Base-by-base conservation (phyloP, 1,140 invertebrate species). In the Bombus waltoni region DNA sequence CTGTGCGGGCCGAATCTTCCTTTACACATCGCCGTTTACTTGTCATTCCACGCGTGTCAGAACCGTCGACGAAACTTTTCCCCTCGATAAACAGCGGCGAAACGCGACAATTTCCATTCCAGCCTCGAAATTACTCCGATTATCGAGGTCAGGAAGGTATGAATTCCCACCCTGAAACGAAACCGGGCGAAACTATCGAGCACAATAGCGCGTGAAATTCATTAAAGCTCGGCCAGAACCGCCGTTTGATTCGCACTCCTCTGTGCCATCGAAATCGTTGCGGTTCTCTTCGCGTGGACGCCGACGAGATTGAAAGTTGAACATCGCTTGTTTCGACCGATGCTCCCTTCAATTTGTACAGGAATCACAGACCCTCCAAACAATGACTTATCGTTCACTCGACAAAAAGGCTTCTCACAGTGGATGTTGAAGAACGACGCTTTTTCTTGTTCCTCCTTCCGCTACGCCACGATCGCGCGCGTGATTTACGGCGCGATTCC, bases 161-260 rank as follows among this genome's bases (percentile, higher is more conserved):
- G 22, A 15, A 9, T 35, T 22, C 66, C 22, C 35, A 18, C 66
- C 6, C 13, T 6, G 11, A 18, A 22, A 35, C 47, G 66, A 10
- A 1, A 13, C 40, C 38, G 22, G 1, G 10, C 25, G 70, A 81
- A 53, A 73, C 44, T 40, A 57, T 66, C 57, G 25, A 28, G 13
- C 70, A 68, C 79, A 57, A 75, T 65, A 40, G n/a, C 79, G 79
- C n/a, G 79, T 65, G 79, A 85, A 85, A 81, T 85, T 85, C 72
- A 75, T 81, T 81, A 74, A 38, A 81, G 79, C 28, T 18, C 32
- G n/a, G 8, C 35, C 13, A 15, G 44, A 9, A 25, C n/a, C 32
- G 44, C 83, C 83, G 44, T 74, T 85, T 73, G 57, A 74, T 66
- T 53, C 77, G 42, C 11, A 15, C 28, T 0, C 1, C 18, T 25